Evolutionary conservation across 92 coral and sea anemone genomes (phyloP).

Genomic region (Porites rus): DNA sequence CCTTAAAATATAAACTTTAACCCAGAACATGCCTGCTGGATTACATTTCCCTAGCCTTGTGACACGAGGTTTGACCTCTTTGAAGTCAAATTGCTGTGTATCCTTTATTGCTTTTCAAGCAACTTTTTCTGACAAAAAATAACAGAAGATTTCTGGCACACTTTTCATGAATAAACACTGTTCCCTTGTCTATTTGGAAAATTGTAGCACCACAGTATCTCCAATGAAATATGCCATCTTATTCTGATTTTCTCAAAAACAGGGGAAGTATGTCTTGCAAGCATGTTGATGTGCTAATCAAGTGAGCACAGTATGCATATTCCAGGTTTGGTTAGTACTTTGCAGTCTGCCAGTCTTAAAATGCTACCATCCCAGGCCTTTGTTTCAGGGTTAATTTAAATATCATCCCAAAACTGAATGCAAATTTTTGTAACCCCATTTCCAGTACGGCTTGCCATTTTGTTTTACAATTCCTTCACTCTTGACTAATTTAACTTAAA

Average conservation of each 20-base stretch:
- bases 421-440: not conserved
- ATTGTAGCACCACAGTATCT: too few species aligned
- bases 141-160: not conserved
- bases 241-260: not conserved
- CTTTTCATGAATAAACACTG: not conserved
- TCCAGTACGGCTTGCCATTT: not conserved
- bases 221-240: not conserved
- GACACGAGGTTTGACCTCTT: not conserved
- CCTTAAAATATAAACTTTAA: not conserved
- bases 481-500: not conserved
- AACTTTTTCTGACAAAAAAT: not conserved
- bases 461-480: constrained; percentile 22
- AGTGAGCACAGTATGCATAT: constrained; percentile 22
- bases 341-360: constrained; percentile 14
- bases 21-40: constrained; percentile 29
- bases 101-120: too few species aligned
- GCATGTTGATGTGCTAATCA: constrained; percentile 20
- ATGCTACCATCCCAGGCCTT: not conserved
- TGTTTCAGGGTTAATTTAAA: too few species aligned
- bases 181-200: not conserved
- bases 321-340: constrained; percentile 69
- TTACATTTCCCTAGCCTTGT: constrained; percentile 2
- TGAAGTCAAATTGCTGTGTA: too few species aligned
- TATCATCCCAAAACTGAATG: not conserved
- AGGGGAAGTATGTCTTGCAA: not conserved